Base-by-base conservation (phyloP, 2,113 vertebrate genomes). In the Pandion haliaetus region DNA sequence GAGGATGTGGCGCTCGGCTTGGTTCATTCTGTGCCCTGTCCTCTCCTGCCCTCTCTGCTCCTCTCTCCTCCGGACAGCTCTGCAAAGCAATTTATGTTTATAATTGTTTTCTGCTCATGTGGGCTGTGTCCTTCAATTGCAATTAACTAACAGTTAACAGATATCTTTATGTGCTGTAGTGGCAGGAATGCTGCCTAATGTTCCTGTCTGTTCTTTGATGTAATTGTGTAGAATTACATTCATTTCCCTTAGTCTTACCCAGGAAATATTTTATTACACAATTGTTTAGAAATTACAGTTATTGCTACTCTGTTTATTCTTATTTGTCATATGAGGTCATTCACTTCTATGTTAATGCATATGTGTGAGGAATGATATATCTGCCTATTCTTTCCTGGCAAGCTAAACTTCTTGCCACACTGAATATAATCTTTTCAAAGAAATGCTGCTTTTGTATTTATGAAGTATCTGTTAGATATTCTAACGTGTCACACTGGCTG, bases 1-100 rank as follows among this genome's bases (percentile, higher is more conserved):
- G 10, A 3, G 14, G 12, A 55, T 6, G 7, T 45, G 18, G 4
- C 9, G 10, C 26, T 44, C 0, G 2, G 7, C 3, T 17, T 74
- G 18, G 3, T 38, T 94, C 6, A 1, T 69, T 83, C 31, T 45
- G 6, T 54, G 5, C 10, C 7, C 1, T 73, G 12, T n/a, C 26
- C 40, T 69, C 34, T 82, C 25, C 34, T 82, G n/a, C 5, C 7
- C 5, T 54, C 14, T 92, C 34, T 16, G 63, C 76, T 54, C 8
- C 8, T 3, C 23, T 54, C 31, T 84, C 32, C 17, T 79, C 23
- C 63, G 55, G 12, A 69, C 10, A 63, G 3, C n/a, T 55, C 70
- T 85, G 77, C 42, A 73, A 32, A 86, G 24, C 21, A 61, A 28
- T 76, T 92, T 72, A 32, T 72, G 8, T 25, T 59, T 49, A 18